Conservation (phyloP, 1,140 invertebrate genomes). For the Drosophila insularis region DNA sequence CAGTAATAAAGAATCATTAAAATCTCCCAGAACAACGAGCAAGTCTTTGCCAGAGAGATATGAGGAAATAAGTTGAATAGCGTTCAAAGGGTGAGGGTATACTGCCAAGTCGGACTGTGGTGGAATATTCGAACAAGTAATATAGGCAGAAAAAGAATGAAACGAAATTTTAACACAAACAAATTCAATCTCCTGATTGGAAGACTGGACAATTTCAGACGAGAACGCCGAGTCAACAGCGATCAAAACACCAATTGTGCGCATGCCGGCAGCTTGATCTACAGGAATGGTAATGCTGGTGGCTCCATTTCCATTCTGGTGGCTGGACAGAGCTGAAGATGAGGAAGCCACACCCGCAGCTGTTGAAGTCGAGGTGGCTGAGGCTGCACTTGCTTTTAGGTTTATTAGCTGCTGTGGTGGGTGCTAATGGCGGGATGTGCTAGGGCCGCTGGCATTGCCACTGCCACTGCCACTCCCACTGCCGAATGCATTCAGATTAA, state of each 20-base stretch:
- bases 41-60: too few relatives aligned
- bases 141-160: too few relatives aligned
- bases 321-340: constrained; percentile 36
- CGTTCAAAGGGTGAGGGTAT: too few relatives aligned
- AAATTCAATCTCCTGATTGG: too few relatives aligned
- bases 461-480: constrained; percentile 80
- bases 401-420: constrained; percentile 60
- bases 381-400: constrained; percentile 62
- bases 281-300: constrained; percentile 76
- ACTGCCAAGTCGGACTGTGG: too few relatives aligned
- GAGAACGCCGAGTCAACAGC: too few relatives aligned
- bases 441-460: constrained; percentile 40
- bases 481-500: constrained; percentile 85
- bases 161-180: too few relatives aligned
- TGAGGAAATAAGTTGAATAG: too few relatives aligned
- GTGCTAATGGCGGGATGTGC: constrained; percentile 42
- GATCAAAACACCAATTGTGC: constrained; percentile 83
- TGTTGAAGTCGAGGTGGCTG: constrained; percentile 34
- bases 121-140: too few relatives aligned
- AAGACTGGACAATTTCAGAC: too few relatives aligned
- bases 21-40: too few relatives aligned
- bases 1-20: too few relatives aligned
- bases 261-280: constrained; percentile 68
- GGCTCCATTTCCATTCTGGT: constrained; percentile 50
- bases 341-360: constrained; percentile 43